phyloP scores from a whole-genome alignment of 2,113 vertebrate species.

The Podarcis raffonei region DNA sequence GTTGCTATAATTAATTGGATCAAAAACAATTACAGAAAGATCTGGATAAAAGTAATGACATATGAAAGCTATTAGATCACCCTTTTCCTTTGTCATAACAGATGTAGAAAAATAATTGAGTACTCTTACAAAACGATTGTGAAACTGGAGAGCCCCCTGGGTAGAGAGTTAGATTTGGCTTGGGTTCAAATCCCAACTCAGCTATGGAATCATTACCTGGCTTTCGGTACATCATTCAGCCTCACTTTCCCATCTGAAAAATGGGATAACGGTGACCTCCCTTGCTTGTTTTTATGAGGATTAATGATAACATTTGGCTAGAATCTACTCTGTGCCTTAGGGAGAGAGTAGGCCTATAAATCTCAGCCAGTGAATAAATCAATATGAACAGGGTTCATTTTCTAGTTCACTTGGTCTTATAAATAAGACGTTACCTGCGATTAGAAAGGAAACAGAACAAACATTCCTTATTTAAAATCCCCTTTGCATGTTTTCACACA shows the following conservation, averaged over 20 bases:
- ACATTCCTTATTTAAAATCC: neutral
- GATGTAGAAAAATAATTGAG: neutral
- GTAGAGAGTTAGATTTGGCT: too few relatives aligned
- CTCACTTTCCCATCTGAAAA: neutral
- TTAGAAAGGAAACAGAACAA: conserved; percentile 13
- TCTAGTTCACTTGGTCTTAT: neutral
- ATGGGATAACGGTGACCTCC: neutral
- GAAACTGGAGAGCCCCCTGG: neutral
- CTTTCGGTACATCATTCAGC: neutral
- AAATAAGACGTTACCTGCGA: conserved; percentile 5
- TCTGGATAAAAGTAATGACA: neutral
- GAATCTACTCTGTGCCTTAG: neutral
- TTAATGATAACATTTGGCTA: conserved; percentile 9
- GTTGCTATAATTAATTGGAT: neutral
- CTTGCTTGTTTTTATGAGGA: neutral
- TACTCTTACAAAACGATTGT: neutral
- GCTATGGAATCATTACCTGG: neutral
- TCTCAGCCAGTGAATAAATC: neutral
- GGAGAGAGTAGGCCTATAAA: neutral
- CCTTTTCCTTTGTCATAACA: neutral
- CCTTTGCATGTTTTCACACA: neutral
- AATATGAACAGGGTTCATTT: conserved; percentile 16
- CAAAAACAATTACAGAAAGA: neutral
- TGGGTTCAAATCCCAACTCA: too few relatives aligned
- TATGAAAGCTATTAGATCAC: neutral